A percentile compares a stretch with the other conserved stretches of the same genome.
Evolutionary conservation across 2,113 vertebrate genomes (phyloP).

Genomic region (Proteles cristata): DNA sequence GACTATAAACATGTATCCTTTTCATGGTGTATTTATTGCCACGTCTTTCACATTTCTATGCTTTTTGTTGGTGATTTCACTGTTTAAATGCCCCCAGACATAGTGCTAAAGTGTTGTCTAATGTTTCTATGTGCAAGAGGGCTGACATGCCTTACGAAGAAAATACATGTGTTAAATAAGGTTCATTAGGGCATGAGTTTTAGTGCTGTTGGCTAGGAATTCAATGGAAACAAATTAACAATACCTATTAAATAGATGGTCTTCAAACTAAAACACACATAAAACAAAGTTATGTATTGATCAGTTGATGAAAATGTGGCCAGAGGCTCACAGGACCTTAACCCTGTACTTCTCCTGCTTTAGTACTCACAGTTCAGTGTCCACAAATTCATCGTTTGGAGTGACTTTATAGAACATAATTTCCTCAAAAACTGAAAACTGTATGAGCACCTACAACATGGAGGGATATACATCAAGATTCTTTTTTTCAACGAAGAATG

Average conservation of each 20-base stretch:
- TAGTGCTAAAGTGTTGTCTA: neutral
- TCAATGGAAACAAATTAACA: neutral
- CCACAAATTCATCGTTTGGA: neutral
- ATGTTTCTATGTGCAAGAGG: neutral
- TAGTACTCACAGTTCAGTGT: neutral
- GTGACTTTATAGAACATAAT: neutral
- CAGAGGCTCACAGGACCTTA: neutral
- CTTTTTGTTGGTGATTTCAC: neutral
- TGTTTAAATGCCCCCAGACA: neutral
- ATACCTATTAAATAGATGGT: neutral
- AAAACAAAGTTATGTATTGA: neutral
- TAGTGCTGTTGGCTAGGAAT: neutral
- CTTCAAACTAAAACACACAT: neutral
- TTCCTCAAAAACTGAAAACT: neutral
- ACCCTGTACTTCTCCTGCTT: neutral
- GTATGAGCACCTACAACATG: neutral
- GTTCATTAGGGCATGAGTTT: neutral
- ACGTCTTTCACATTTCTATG: neutral
- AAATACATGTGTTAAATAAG: neutral
- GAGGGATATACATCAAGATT: neutral
- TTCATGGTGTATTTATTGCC: neutral
- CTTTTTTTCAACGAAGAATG: slow-evolving; percentile 10
- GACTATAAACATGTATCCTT: neutral
- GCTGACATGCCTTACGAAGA: neutral
- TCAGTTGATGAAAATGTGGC: neutral